Evolutionary conservation across 1,140 invertebrate genomes (phyloP).

Genomic region (Sarcophaga bullata): DNA sequence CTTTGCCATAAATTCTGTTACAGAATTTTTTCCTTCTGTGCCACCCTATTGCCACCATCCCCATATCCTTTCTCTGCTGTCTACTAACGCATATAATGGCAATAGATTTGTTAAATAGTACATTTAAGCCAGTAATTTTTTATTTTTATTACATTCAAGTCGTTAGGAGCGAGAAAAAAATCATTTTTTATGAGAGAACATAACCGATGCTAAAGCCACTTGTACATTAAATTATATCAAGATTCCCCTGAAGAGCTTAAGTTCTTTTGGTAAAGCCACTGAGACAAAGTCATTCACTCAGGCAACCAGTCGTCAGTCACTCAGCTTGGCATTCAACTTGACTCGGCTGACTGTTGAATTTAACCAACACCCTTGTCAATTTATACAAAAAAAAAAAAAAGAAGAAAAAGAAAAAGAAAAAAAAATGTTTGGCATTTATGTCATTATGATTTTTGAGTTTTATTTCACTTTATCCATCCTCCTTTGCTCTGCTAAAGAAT

Average conservation of each 20-base stretch:
- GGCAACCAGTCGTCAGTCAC: conserved; percentile 1
- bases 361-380: conserved; percentile 45
- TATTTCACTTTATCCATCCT: too few species aligned
- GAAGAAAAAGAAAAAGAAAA: not conserved
- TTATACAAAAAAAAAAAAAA: not conserved
- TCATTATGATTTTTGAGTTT: not conserved
- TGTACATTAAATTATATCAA: not conserved
- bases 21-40: not conserved
- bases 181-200: not conserved
- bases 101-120: not conserved
- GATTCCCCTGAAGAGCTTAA: not conserved
- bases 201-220: not conserved
- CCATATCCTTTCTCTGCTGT: too few species aligned
- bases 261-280: not conserved
- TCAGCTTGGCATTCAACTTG: not conserved
- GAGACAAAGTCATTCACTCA: not conserved
- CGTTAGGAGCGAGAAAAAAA: not conserved
- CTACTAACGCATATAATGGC: not conserved
- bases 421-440: conserved; percentile 38
- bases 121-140: not conserved
- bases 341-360: not conserved
- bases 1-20: conserved; percentile 23
- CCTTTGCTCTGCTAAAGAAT: too few species aligned
- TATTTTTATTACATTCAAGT: not conserved
- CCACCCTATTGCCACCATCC: not conserved